These are phyloP conservation scores for Hirtodrosophila trivittata DNA, from an alignment of 2,888 invertebrate genomes.

Conservation along the genomic window DNA sequence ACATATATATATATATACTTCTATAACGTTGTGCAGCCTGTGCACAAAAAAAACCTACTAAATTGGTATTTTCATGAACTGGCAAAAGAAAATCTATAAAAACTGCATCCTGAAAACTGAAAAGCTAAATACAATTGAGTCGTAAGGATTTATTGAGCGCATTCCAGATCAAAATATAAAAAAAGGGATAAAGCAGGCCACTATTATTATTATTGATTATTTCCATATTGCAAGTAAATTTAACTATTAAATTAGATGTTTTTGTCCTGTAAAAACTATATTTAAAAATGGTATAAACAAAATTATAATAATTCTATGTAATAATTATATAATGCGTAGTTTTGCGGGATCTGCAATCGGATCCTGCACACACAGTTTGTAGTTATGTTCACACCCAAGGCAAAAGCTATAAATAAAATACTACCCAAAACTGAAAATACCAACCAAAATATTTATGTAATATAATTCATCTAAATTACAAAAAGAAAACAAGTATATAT, in stretches of 20 bases:
- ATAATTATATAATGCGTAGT: constrained; percentile 68
- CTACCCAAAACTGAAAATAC: constrained; percentile 49
- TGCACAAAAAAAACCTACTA: constrained; percentile 63
- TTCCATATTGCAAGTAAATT: constrained; percentile 69
- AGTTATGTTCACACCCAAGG: constrained; percentile 72
- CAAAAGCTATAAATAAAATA: constrained; percentile 33
- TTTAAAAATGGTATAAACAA: constrained; percentile 58
- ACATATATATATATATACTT: constrained; percentile 56
- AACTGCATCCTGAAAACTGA: constrained; percentile 33
- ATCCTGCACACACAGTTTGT: constrained; percentile 66
- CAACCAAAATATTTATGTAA: constrained; percentile 70
- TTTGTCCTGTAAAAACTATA: constrained; percentile 84
- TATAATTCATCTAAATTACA: constrained; percentile 75
- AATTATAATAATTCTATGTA: constrained; percentile 57
- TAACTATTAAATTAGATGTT: constrained; percentile 80
- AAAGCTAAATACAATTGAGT: constrained; percentile 34
- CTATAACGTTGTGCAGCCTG: constrained; percentile 58
- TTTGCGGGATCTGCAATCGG: constrained; percentile 46
- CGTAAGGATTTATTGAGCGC: constrained; percentile 30
- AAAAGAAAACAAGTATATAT: constrained; percentile 18
- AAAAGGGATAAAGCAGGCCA: constrained; percentile 44
- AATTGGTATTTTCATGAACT: constrained; percentile 55
- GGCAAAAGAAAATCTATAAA: constrained; percentile 16
- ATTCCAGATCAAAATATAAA: too few relatives aligned
- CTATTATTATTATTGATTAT: constrained; percentile 65